Conservation (phyloP, 2,888 invertebrate genomes). For the Caenorhabditis panamensis region DNA sequence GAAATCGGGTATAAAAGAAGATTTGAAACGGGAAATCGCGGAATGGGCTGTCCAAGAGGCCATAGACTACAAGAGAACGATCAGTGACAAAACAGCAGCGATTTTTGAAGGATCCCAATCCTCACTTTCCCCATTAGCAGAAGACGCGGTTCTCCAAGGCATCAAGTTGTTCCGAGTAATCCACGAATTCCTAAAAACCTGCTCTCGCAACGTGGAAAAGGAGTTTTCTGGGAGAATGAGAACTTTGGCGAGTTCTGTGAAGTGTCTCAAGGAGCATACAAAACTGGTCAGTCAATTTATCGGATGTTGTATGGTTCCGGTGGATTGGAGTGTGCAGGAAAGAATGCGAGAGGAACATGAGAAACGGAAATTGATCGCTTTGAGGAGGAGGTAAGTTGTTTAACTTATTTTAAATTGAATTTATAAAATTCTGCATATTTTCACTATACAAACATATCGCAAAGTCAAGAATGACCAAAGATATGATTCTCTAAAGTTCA, state of each 20-base stretch:
- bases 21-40: conserved; percentile 32
- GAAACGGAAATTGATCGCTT: conserved; percentile 4
- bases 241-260: conserved; percentile 17
- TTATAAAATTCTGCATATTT: not conserved
- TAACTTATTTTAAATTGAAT: not conserved
- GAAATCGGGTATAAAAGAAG: not conserved
- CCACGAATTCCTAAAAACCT: conserved; percentile 20
- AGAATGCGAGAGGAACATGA: conserved; percentile 43
- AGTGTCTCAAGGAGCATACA: conserved; percentile 39
- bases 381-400: conserved; percentile 15
- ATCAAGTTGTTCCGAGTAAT: conserved; percentile 34
- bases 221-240: not conserved
- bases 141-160: conserved; percentile 34
- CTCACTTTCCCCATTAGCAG: conserved; percentile 32
- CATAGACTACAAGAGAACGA: conserved; percentile 27
- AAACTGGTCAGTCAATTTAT: conserved; percentile 40
- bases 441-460: too few relatives aligned
- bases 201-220: conserved; percentile 9
- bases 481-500: too few relatives aligned
- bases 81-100: conserved; percentile 34
- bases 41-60: conserved; percentile 50
- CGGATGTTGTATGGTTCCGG: conserved; percentile 30
- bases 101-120: conserved; percentile 36
- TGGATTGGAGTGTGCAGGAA: conserved; percentile 9
- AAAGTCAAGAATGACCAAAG: too few relatives aligned